Conservation (phyloP, 2,888 invertebrate species). For the Lasius platythorax region DNA sequence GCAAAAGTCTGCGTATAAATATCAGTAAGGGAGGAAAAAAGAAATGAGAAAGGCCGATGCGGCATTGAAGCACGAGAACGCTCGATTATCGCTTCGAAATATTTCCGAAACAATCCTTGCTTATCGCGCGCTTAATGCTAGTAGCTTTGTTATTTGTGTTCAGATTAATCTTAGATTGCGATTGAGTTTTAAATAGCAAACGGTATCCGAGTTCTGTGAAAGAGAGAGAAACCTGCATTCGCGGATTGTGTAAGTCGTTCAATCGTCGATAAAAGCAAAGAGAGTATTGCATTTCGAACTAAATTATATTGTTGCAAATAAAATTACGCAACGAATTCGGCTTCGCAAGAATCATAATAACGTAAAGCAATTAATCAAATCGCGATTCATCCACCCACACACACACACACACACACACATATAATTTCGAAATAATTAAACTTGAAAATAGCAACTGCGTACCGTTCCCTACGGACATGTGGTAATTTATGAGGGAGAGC, state of each 20-base stretch:
- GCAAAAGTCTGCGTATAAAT: slow-evolving; percentile 61
- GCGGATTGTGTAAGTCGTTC: not conserved
- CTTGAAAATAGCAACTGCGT: not conserved
- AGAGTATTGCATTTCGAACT: not conserved
- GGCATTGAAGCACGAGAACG: not conserved
- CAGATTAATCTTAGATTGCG: not conserved
- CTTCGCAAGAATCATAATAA: not conserved
- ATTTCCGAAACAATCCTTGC: not conserved
- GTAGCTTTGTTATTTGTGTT: not conserved
- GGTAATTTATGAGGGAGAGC: slow-evolving; percentile 3
- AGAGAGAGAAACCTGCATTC: not conserved
- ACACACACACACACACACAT: not conserved
- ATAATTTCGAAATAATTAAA: slow-evolving; percentile 37
- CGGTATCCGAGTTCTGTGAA: not conserved
- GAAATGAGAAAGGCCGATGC: slow-evolving; percentile 2
- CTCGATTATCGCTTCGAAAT: slow-evolving; percentile 36
- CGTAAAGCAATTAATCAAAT: not conserved
- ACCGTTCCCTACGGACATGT: not conserved
- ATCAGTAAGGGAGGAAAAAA: slow-evolving; percentile 44
- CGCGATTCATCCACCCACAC: not conserved
- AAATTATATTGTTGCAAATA: not conserved
- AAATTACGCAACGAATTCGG: not conserved
- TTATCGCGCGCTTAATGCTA: not conserved
- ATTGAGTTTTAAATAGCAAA: not conserved
- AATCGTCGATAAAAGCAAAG: not conserved